Evolutionary conservation across 2,797 vertebrate species (phyloP).

Genomic region (Delichon dasypus): DNA sequence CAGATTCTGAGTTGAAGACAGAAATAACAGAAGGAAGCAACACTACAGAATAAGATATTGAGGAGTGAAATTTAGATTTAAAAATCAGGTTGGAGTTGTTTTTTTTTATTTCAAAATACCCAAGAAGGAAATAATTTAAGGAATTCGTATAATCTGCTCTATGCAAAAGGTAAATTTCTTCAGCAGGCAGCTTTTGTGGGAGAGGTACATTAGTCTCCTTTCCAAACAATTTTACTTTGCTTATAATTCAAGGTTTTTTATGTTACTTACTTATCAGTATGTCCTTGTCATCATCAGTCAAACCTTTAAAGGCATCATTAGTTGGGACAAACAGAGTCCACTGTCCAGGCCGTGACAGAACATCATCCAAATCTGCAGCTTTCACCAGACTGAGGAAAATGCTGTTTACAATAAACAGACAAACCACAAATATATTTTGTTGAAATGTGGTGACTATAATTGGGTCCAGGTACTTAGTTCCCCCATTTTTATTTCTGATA

Average conservation of each 20-base stretch:
- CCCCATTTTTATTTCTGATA: neutral
- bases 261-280: conserved; percentile 83
- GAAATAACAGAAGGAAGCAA: neutral
- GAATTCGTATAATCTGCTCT: neutral
- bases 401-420: conserved; percentile 68
- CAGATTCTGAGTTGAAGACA: neutral
- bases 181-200: neutral
- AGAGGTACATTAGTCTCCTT: neutral
- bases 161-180: neutral
- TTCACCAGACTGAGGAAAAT: conserved; percentile 92
- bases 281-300: conserved; percentile 82
- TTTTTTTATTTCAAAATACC: neutral
- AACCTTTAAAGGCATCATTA: conserved; percentile 88
- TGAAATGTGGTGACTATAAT: neutral
- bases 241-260: neutral
- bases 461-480: neutral
- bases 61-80: neutral
- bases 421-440: neutral
- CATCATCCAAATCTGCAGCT: conserved; percentile 86
- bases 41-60: neutral
- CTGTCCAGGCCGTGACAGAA: conserved; percentile 84
- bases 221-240: neutral
- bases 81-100: neutral
- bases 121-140: neutral
- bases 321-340: conserved; percentile 94